Conservation (phyloP, 2,888 invertebrate species). For the Dysmachus trigonus region DNA sequence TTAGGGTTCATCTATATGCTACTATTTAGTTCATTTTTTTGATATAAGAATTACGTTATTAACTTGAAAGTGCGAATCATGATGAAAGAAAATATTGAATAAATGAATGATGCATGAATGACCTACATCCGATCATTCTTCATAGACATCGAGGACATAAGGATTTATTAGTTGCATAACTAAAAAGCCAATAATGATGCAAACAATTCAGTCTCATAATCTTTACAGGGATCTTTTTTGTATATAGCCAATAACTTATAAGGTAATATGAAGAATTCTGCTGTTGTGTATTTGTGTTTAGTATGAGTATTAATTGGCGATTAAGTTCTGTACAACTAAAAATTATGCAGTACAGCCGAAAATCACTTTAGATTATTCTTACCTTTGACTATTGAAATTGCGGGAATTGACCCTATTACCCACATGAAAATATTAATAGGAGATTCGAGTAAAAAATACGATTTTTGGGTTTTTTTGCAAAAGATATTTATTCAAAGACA, state of each 20-base stretch:
- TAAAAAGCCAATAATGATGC: neutral
- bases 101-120: neutral
- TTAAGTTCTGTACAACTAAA: neutral
- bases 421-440: no score
- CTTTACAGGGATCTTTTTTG: neutral
- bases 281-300: neutral
- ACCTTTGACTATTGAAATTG: no score
- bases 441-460: no score
- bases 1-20: neutral
- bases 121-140: neutral
- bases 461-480: no score
- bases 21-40: neutral
- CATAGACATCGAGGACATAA: neutral
- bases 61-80: neutral
- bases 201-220: neutral
- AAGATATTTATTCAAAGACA: no score
- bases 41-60: neutral
- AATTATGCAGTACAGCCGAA: no score
- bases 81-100: neutral
- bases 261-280: neutral
- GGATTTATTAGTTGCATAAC: neutral
- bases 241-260: neutral
- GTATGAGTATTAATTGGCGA: neutral
- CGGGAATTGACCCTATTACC: no score
- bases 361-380: no score